Conservation (phyloP, 2,888 invertebrate species). For the Coleophora deauratella region DNA sequence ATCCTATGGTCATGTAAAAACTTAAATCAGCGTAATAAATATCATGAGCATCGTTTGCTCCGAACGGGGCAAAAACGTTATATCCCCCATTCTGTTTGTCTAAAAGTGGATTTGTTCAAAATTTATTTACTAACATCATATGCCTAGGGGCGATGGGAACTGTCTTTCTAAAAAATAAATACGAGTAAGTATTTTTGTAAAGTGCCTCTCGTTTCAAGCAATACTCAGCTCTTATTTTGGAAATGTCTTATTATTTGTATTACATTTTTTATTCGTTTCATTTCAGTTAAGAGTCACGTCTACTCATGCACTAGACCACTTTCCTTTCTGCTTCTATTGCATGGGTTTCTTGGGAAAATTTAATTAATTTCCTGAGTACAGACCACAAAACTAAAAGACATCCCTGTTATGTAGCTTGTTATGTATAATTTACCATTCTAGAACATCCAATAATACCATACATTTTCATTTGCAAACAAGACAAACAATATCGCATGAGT, state of each 20-base stretch:
- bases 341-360: too few species aligned
- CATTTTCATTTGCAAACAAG: conserved; percentile 18
- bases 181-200: background rate
- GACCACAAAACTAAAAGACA: too few species aligned
- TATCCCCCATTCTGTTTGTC: conserved; percentile 64
- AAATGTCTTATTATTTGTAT: too few species aligned
- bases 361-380: too few species aligned
- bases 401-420: too few species aligned
- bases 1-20: conserved; percentile 34
- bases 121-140: conserved; percentile 59
- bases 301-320: too few species aligned
- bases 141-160: conserved; percentile 25
- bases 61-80: conserved; percentile 66
- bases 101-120: conserved; percentile 70
- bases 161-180: conserved; percentile 9
- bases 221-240: too few species aligned
- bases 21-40: conserved; percentile 69
- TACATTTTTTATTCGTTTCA: too few species aligned
- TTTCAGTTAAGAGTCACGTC: too few species aligned
- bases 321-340: too few species aligned
- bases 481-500: conserved; percentile 32
- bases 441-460: background rate
- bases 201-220: too few species aligned
- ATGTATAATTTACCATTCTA: too few species aligned
- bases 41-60: conserved; percentile 70